Percentiles rank a stretch among this genome's conserved stretches.
These are phyloP conservation scores for Lerema accius DNA, from an alignment of 1,140 invertebrate species.

Conservation along the genomic window DNA sequence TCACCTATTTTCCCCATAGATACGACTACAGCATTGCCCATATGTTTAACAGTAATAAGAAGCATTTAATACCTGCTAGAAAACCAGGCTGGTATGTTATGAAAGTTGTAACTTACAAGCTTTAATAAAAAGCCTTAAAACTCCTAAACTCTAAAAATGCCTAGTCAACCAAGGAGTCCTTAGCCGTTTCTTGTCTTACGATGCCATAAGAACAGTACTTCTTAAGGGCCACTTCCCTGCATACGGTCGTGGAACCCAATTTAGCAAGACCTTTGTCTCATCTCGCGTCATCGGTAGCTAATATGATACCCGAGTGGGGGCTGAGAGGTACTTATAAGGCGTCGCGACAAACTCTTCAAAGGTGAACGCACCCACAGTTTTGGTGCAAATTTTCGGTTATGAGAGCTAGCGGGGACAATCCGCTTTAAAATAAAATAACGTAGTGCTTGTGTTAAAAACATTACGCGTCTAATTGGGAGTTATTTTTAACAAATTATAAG, in stretches of 20 bases:
- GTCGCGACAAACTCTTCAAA: conserved; percentile 57
- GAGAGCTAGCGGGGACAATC: conserved; percentile 1
- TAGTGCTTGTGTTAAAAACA: too few relatives aligned
- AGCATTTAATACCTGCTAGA: too few relatives aligned
- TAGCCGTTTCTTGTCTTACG: conserved; percentile 1
- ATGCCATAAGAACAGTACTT: background rate
- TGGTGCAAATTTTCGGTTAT: conserved; percentile 16
- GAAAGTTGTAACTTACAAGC: too few relatives aligned
- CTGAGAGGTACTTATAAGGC: conserved; percentile 53
- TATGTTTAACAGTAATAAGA: too few relatives aligned
- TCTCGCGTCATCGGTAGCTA: conserved; percentile 46
- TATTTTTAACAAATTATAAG: too few relatives aligned
- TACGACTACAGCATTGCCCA: too few relatives aligned
- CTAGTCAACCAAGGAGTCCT: conserved; percentile 2
- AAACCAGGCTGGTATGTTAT: too few relatives aligned
- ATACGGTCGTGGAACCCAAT: conserved; percentile 25
- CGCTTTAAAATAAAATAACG: too few relatives aligned
- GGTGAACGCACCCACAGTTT: conserved; percentile 56
- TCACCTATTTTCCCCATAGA: too few relatives aligned
- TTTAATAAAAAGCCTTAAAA: too few relatives aligned
- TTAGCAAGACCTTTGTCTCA: conserved; percentile 36
- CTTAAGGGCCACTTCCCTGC: background rate
- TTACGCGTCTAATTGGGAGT: too few relatives aligned
- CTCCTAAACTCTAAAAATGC: conserved; percentile 1
- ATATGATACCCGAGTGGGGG: conserved; percentile 56